A percentile compares a stretch with the other conserved stretches of the same genome.
These are phyloP conservation scores for Acanthisitta chloris DNA, from an alignment of 2,113 vertebrate genomes.

Conservation along the genomic window DNA sequence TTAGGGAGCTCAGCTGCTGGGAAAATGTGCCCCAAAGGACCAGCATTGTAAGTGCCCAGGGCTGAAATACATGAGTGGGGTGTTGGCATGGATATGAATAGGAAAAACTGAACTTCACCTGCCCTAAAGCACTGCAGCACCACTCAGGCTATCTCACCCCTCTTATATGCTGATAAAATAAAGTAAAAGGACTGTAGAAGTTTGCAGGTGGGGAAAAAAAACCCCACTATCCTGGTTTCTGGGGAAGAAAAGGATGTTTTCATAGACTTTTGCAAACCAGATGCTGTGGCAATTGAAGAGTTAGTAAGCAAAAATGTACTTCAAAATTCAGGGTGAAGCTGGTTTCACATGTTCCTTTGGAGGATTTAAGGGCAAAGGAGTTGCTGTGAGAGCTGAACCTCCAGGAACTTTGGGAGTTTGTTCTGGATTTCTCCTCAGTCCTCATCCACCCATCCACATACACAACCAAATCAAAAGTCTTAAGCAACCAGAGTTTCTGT, in stretches of 20 bases:
- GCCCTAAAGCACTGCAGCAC: background rate
- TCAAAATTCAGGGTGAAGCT: background rate
- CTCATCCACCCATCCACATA: fast-evolving
- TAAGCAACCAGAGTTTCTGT: background rate
- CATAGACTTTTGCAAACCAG: background rate
- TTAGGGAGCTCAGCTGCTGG: background rate
- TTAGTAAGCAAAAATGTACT: background rate
- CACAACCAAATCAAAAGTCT: background rate
- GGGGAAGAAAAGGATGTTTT: background rate
- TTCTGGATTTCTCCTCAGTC: background rate
- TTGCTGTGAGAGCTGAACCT: background rate
- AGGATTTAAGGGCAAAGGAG: background rate
- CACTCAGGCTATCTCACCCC: background rate
- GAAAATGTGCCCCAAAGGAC: background rate
- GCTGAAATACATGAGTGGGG: background rate
- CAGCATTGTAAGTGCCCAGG: background rate
- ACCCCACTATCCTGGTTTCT: background rate
- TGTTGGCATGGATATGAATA: background rate
- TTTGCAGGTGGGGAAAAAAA: background rate
- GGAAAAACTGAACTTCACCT: background rate
- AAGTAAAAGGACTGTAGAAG: background rate
- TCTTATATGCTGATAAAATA: background rate
- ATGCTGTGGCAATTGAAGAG: background rate
- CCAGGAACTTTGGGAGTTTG: background rate
- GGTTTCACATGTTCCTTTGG: background rate